Base-by-base conservation (phyloP, 2,113 vertebrate species). In the Ancistrus triradiatus region DNA sequence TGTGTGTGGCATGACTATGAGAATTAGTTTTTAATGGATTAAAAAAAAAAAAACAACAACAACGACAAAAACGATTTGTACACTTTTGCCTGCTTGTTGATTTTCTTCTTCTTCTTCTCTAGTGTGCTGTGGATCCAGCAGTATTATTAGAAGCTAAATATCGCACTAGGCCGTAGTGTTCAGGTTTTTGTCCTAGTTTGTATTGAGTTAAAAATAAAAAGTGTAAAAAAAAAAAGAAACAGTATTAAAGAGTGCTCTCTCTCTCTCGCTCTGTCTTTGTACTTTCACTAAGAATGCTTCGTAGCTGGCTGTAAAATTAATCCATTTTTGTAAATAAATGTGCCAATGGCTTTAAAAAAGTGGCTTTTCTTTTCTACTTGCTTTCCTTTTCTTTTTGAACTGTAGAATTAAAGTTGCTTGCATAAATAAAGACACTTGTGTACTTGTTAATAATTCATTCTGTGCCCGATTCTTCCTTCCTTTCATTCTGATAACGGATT, bases 261-360 rank as follows among this genome's bases (percentile, higher is more conserved):
- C 40, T 66, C 60, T 25, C 48, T 53, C 61, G 52, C 51, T 65
- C 63, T 46, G 27, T 55, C 63, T 92, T 84, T 91, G 89, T 91
- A 92, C 85, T 91, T 90, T 93, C 90, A 90, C 88, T 92, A 87
- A 90, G 87, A 91, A 92, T 93, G 93, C 92, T 95, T 93, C 88
- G 91, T 94, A 92, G 92, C 90, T 91, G 89, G 92, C 92, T 92
- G 91, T 90, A 91, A 77, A 84, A 90, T 92, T 87, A 90, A 91
- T 88, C 87, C 85, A 89, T 94, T 95, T 59, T 93, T 95, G 93
- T 98, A 98, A 87, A 95, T 95, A 94, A 89, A 88, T 93, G 93
- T 97, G 92, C 94, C 95, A 97, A 93, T 91, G 92, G 93, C 92
- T 94, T 92, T n/a, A n/a, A n/a, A 90, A 95, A 88, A 91, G 91